Evolutionary conservation across 1,140 invertebrate genomes (phyloP).

Genomic region (Tenebrio molitor): DNA sequence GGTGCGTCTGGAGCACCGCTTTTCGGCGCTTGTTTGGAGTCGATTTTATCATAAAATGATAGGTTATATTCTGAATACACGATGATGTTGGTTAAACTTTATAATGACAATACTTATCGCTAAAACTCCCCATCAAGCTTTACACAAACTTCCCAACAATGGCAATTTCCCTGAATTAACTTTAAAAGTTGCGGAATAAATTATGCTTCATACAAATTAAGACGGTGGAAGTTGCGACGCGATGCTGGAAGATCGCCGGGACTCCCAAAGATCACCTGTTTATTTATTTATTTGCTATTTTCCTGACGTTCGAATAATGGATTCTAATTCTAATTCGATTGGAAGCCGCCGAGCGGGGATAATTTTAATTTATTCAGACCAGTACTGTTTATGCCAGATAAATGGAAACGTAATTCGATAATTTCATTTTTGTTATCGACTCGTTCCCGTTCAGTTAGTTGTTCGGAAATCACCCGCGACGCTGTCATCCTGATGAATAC

Average conservation of each 20-base stretch:
- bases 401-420: slow-evolving; percentile 18
- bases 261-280: neutral
- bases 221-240: neutral
- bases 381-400: neutral
- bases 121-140: slow-evolving; percentile 33
- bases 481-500: too few species aligned
- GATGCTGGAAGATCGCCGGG: neutral
- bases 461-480: neutral
- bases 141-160: slow-evolving; percentile 35
- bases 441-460: neutral
- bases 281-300: slow-evolving; percentile 7
- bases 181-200: slow-evolving; percentile 38
- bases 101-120: slow-evolving; percentile 40
- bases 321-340: slow-evolving; percentile 3
- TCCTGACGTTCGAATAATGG: neutral
- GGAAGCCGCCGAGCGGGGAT: neutral
- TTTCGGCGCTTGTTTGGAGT: neutral
- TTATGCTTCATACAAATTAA: slow-evolving; percentile 35
- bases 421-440: slow-evolving; percentile 1
- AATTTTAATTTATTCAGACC: slow-evolving; percentile 11
- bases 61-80: slow-evolving; percentile 22
- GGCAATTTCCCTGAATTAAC: slow-evolving; percentile 29
- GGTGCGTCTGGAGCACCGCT: too few species aligned
- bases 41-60: slow-evolving; percentile 37
- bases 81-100: slow-evolving; percentile 37